Percentiles rank a stretch among this genome's conserved stretches.
These are phyloP conservation scores for Synergus umbraculus DNA, from an alignment of 2,888 invertebrate species.

Conservation along the genomic window DNA sequence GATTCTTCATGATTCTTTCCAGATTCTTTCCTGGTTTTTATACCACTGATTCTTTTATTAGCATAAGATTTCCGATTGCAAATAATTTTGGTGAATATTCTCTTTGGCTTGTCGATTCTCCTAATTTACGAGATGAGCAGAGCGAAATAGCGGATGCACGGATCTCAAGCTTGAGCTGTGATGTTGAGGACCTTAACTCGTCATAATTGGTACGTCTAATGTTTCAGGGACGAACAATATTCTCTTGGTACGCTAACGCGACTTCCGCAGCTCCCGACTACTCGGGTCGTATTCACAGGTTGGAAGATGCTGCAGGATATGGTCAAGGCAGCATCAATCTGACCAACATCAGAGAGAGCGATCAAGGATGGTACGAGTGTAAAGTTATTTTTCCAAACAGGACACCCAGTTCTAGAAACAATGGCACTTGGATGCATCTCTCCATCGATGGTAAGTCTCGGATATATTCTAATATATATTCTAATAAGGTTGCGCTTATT, in stretches of 20 bases:
- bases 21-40: too few relatives aligned
- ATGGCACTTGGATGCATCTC: slow-evolving; percentile 94
- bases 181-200: slow-evolving; percentile 59
- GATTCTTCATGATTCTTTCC: background rate
- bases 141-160: slow-evolving; percentile 56
- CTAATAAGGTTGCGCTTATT: background rate
- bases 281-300: slow-evolving; percentile 85
- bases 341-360: slow-evolving; percentile 91
- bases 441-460: slow-evolving; percentile 88
- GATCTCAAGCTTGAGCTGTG: slow-evolving; percentile 56
- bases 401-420: slow-evolving; percentile 89
- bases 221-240: slow-evolving; percentile 86
- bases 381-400: slow-evolving; percentile 92
- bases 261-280: slow-evolving; percentile 84
- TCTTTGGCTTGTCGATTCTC: slow-evolving; percentile 30
- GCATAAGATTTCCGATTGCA: too few relatives aligned
- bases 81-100: too few relatives aligned
- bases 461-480: background rate
- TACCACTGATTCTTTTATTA: too few relatives aligned
- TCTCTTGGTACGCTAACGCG: slow-evolving; percentile 89
- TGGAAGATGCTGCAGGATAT: slow-evolving; percentile 79
- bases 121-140: slow-evolving; percentile 46
- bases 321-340: slow-evolving; percentile 89
- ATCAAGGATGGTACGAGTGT: slow-evolving; percentile 96
- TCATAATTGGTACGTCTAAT: slow-evolving; percentile 62